A percentile compares a stretch with the other conserved stretches of the same genome.
phyloP scores from a whole-genome alignment of 2,113 vertebrate genomes.

The Isurus oxyrinchus region DNA sequence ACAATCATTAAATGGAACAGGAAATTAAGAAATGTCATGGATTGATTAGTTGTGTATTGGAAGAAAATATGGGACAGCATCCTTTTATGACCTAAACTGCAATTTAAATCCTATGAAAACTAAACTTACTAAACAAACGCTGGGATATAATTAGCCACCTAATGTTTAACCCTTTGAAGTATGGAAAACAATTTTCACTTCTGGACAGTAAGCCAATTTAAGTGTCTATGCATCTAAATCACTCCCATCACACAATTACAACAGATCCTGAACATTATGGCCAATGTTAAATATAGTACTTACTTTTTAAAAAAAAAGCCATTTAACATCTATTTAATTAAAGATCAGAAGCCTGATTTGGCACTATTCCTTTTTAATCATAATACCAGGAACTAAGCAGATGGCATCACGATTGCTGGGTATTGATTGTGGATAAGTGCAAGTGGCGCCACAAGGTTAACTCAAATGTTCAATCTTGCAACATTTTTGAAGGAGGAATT shows the following conservation, averaged over 20 bases:
- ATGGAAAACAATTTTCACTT: neutral
- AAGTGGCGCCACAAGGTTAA: neutral
- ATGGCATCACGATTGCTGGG: neutral
- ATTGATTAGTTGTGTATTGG: neutral
- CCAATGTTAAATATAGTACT: neutral
- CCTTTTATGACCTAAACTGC: neutral
- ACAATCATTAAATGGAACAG: neutral
- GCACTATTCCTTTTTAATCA: neutral
- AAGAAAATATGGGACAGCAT: neutral
- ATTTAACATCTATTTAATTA: neutral
- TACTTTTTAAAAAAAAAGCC: neutral
- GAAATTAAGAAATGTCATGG: neutral
- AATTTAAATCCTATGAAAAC: neutral
- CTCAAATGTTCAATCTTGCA: neutral
- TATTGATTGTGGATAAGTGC: neutral
- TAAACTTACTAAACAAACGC: too few species aligned
- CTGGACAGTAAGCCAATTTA: neutral
- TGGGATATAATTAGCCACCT: too few species aligned
- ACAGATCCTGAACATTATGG: neutral
- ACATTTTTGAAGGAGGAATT: neutral
- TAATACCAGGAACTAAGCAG: neutral
- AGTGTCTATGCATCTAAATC: neutral
- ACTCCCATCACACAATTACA: neutral
- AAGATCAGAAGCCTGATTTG: neutral
- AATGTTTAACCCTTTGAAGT: too few species aligned